Evolutionary conservation across 2,113 vertebrate genomes (phyloP), one percentile per base, ranked within the genome.

Genomic region (Furnarius figulus): DNA sequence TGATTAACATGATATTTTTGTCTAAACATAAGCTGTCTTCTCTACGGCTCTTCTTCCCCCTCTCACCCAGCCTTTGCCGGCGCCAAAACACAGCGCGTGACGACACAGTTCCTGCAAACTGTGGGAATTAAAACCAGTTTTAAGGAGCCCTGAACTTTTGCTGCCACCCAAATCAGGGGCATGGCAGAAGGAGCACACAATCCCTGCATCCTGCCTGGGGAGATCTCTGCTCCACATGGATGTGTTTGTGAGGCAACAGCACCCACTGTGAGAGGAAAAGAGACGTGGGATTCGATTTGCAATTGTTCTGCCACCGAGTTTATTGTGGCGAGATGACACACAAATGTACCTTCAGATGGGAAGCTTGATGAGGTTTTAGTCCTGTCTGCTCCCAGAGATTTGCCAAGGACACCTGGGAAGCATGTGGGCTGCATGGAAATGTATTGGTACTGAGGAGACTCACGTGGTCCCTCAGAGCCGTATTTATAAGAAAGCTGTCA

Each of bases 21-120:
- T 98, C 98, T 98, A 98, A 98, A 98, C 98, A 98, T 98, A 98
- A 98, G 98, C 98, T 98, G 98, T 98, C 98, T 98, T 97, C 98
- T 97, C 98, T 95, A 96, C 31, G 5, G 90, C 93, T 98, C 97
- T 91, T 96, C 98, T 97, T 98, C 97, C 97, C 97, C 96, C 98
- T 98, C 95, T 91, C 96, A 97, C 97, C 96, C 97, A 94, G 96
- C 97, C 95, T 97, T 97, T 96, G 97, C 94, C 95, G 73, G 97
- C 74, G 90, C 97, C 96, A 97, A 97, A 97, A 95, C 91, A 95
- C 90, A 30, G 74, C 0, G 21, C 71, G 44, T 93, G 94, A 95
- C 68, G 93, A 91, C 92, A 93, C 88, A 89, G 30, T 42, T 40
- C 50, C 90, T 42, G 92, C 88, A 82, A 90, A 80, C 6, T 61